A percentile compares a stretch with the other conserved stretches of the same genome.
Evolutionary conservation across 2,113 vertebrate genomes (phyloP).

Genomic region (Tenebrosternarchus preto): DNA sequence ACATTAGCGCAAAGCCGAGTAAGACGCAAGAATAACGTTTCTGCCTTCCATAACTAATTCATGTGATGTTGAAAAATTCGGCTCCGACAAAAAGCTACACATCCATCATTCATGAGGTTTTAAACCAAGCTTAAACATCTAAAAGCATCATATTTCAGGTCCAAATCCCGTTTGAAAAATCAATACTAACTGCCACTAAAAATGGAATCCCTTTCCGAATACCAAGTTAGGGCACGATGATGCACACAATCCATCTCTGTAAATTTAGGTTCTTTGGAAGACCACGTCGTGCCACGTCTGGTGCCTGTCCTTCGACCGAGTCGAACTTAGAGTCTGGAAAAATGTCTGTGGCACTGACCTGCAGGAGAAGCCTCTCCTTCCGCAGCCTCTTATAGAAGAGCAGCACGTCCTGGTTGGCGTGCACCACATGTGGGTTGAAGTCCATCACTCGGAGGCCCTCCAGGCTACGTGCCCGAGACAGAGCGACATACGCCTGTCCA

Average conservation of each 20-base stretch:
- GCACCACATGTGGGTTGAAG: slow-evolving; percentile 86
- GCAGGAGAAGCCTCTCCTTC: slow-evolving; percentile 69
- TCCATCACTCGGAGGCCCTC: slow-evolving; percentile 91
- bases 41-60: background rate
- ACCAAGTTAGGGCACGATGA: background rate
- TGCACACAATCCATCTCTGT: background rate
- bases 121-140: background rate
- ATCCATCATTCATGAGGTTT: background rate
- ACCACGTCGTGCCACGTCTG: too few relatives aligned
- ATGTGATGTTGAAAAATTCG: too few relatives aligned
- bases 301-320: background rate
- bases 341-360: slow-evolving; percentile 66
- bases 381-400: slow-evolving; percentile 82
- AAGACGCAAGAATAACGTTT: background rate
- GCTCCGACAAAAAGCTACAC: background rate
- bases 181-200: background rate
- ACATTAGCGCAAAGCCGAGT: background rate
- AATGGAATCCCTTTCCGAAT: background rate
- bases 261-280: background rate
- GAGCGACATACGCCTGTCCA: slow-evolving; percentile 93
- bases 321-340: background rate
- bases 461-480: slow-evolving; percentile 88
- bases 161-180: background rate
- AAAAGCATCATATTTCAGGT: background rate
- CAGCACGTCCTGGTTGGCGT: slow-evolving; percentile 84